These are phyloP conservation scores for Rhopilema esculentum DNA, from an alignment of 30 jellyfish, hydroid and myxozoan genomes.

Conservation along the genomic window DNA sequence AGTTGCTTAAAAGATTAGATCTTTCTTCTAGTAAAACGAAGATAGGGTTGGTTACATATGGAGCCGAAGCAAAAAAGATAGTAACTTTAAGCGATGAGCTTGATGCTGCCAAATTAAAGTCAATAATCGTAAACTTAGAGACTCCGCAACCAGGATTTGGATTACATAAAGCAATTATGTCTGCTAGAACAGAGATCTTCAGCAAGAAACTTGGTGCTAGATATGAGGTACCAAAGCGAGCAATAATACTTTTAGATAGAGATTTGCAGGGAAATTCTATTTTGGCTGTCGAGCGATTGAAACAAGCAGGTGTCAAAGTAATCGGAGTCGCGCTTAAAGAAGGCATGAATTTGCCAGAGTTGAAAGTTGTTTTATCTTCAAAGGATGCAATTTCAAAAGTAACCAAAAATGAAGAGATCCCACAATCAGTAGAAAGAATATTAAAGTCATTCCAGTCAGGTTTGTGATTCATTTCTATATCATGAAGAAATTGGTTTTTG, in stretches of 20 bases:
- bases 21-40: not conserved
- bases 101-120: not conserved
- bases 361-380: not conserved
- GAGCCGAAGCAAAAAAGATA: not conserved
- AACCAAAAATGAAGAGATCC: constrained; percentile 12
- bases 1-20: constrained; percentile 2
- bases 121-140: not conserved
- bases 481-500: too few species aligned
- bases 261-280: not conserved
- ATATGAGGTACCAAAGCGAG: constrained; percentile 28
- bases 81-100: not conserved
- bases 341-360: constrained; percentile 4
- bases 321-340: constrained; percentile 53
- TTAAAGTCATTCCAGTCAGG: constrained; percentile 9
- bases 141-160: not conserved
- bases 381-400: constrained; percentile 1
- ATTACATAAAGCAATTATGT: not conserved
- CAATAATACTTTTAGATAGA: not conserved
- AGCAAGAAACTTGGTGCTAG: constrained; percentile 26
- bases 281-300: constrained; percentile 18
- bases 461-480: too few species aligned
- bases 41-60: constrained; percentile 20
- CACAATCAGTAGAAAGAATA: not conserved
- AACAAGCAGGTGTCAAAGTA: constrained; percentile 22
- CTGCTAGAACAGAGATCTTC: not conserved